These are phyloP conservation scores for Clarias batrachus DNA, from an alignment of 2,113 vertebrate genomes.

Conservation along the genomic window DNA sequence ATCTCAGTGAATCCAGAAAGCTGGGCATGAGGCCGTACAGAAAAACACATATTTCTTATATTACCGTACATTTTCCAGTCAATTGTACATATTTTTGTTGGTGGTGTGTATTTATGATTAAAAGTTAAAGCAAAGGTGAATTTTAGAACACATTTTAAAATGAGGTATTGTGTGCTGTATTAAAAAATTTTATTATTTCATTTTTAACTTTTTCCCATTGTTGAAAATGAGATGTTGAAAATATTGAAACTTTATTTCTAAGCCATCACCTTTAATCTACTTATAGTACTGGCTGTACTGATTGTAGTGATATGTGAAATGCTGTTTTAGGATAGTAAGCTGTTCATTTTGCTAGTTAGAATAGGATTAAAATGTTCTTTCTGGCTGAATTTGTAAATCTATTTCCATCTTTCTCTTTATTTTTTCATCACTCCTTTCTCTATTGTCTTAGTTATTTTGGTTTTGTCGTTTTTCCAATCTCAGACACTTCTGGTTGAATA, in stretches of 20 bases:
- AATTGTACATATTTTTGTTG: neutral
- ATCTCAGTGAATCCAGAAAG: neutral
- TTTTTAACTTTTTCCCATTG: neutral
- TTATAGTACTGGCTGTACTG: neutral
- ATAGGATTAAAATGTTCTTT: neutral
- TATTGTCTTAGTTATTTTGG: conserved; percentile 23
- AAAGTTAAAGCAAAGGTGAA: conserved; percentile 1
- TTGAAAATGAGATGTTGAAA: neutral
- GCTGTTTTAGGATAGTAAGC: neutral
- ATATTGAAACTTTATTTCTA: neutral
- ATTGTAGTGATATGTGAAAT: neutral
- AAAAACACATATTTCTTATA: neutral
- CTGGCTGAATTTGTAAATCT: conserved; percentile 2
- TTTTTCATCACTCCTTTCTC: neutral
- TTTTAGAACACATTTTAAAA: neutral
- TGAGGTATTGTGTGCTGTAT: neutral
- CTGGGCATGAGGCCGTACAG: neutral
- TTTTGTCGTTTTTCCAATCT: conserved; percentile 13
- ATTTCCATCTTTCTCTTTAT: conserved; percentile 22
- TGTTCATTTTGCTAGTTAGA: conserved; percentile 8
- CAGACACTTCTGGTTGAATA: conserved; percentile 15
- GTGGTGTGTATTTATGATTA: neutral
- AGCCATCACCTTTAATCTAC: conserved; percentile 10
- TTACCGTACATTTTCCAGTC: neutral
- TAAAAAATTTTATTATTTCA: neutral